These are phyloP conservation scores for Lerista edwardsae DNA, from an alignment of 2,797 vertebrate species.

Conservation along the genomic window DNA sequence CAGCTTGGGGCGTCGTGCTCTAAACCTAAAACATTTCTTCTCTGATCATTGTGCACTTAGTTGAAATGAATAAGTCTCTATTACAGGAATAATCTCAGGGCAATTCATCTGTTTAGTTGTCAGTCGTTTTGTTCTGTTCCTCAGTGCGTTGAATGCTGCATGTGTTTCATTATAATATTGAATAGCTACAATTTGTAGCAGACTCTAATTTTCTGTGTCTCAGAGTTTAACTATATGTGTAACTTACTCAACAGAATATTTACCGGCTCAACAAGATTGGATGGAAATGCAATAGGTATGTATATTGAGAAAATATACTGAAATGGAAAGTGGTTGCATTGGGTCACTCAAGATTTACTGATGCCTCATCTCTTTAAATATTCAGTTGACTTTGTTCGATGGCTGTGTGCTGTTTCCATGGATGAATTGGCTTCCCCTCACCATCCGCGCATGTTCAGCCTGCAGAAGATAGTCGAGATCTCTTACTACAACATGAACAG, in stretches of 20 bases:
- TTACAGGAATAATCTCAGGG: not conserved
- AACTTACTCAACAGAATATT: slow-evolving; percentile 85
- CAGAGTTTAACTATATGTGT: slow-evolving; percentile 26
- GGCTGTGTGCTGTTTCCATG: slow-evolving; percentile 96
- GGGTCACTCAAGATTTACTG: slow-evolving; percentile 17
- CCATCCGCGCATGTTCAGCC: slow-evolving; percentile 95
- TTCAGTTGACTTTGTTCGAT: slow-evolving; percentile 94
- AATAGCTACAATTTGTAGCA: not conserved
- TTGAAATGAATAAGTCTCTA: not conserved
- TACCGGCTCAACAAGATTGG: slow-evolving; percentile 92
- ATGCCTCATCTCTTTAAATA: not conserved
- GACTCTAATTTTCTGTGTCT: slow-evolving; percentile 22
- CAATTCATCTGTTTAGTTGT: not conserved
- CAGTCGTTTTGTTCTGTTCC: not conserved
- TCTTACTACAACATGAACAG: slow-evolving; percentile 99
- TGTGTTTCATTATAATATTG: not conserved
- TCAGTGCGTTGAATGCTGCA: not conserved
- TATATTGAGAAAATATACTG: slow-evolving; percentile 17
- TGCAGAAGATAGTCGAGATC: slow-evolving; percentile 98
- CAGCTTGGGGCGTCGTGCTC: not conserved
- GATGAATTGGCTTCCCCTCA: slow-evolving; percentile 93
- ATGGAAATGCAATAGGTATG: slow-evolving; percentile 95
- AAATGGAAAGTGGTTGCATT: not conserved
- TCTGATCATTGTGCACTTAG: not conserved
- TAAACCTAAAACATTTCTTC: not conserved